A percentile compares a stretch with the other conserved stretches of the same genome.
These are phyloP conservation scores for Typhlomys cinereus DNA, from an alignment of 2,113 vertebrate species.

Conservation along the genomic window DNA sequence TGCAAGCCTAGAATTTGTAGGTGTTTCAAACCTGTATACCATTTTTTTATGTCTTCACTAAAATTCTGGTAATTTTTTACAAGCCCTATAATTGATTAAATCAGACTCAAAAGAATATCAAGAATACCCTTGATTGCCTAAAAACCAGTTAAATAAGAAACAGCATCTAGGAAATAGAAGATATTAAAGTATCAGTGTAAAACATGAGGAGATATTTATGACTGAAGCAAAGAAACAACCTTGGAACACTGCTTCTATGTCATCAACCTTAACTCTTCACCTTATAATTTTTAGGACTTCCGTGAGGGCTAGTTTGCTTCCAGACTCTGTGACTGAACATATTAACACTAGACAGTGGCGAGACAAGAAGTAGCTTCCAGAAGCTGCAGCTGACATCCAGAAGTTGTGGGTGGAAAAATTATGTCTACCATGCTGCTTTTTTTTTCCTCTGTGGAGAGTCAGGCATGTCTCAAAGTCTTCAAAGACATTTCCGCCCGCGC, in stretches of 20 bases:
- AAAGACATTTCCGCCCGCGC: conserved; percentile 26
- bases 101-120: not conserved
- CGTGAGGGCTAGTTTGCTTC: conserved; percentile 5
- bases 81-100: not conserved
- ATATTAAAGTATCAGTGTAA: not conserved
- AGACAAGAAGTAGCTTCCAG: conserved; percentile 53
- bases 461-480: conserved; percentile 8
- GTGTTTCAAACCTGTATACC: not conserved
- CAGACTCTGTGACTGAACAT: conserved; percentile 25
- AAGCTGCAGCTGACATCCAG: conserved; percentile 55
- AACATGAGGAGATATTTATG: not conserved
- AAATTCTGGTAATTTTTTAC: not conserved
- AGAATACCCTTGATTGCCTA: not conserved
- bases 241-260: not conserved
- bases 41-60: not conserved
- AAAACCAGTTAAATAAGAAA: not conserved
- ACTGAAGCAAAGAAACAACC: not conserved
- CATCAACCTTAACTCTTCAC: not conserved
- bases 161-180: not conserved
- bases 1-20: not conserved
- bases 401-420: conserved; percentile 40
- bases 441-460: conserved; percentile 39
- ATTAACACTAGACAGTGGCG: conserved; percentile 43
- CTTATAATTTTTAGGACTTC: not conserved
- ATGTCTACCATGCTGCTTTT: not conserved